phyloP scores from a whole-genome alignment of 1,140 invertebrate genomes.

The Onthophagus taurus region DNA sequence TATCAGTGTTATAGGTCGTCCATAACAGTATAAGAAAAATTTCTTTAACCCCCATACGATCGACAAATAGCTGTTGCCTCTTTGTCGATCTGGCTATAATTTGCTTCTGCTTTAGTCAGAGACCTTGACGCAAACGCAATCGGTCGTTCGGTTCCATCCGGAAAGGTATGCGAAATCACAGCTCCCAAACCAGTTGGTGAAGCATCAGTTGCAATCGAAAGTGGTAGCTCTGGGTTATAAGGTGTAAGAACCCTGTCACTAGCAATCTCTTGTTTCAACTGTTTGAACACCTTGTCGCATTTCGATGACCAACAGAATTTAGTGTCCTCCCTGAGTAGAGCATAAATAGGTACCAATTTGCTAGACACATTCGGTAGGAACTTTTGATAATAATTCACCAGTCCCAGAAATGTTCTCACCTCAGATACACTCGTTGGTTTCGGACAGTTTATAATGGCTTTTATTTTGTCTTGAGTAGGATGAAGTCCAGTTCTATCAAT shows the following conservation, averaged over 20 bases:
- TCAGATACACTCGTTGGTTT: not conserved
- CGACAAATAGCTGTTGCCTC: constrained; percentile 8
- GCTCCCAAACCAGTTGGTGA: constrained; percentile 8
- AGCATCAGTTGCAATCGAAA: constrained; percentile 9
- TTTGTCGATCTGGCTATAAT: constrained; percentile 10
- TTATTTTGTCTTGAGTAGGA: not conserved
- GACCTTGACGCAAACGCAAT: constrained; percentile 2
- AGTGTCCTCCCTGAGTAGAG: constrained; percentile 1
- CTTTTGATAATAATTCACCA: constrained; percentile 7
- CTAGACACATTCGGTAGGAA: constrained; percentile 7
- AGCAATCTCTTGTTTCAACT: not conserved
- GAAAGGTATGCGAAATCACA: too few species aligned
- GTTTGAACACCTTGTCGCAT: constrained; percentile 2
- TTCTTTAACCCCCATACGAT: constrained; percentile 11
- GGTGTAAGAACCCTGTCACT: not conserved
- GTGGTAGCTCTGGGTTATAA: constrained; percentile 5
- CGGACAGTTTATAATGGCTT: not conserved
- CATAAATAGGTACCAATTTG: constrained; percentile 1
- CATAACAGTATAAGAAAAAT: constrained; percentile 4
- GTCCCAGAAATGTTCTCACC: constrained; percentile 1
- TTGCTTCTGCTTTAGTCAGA: constrained; percentile 9
- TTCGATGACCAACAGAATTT: constrained; percentile 3
- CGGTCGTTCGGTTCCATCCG: not conserved
- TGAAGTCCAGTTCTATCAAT: too few species aligned
- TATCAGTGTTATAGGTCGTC: constrained; percentile 5